Evolutionary conservation across 2,888 invertebrate genomes (phyloP), one percentile per base, ranked within the genome.

Genomic region (Drosophila parthenogenetica): DNA sequence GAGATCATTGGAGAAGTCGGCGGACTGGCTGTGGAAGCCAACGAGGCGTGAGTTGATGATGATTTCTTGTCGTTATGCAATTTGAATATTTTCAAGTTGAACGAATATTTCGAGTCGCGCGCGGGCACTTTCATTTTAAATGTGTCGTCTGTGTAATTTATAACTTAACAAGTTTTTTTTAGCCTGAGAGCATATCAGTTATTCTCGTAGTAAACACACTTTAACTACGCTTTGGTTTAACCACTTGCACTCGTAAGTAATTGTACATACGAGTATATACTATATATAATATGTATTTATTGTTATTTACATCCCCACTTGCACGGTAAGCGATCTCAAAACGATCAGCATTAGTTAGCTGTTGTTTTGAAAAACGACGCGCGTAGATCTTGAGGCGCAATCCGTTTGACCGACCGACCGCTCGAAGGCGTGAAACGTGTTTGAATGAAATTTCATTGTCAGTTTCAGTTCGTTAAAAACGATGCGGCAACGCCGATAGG

Each of bases 51-150:
- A n/a, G 71, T 57, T 42, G 71, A 39, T 37, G 57, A 35, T 46
- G 77, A 48, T 76, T 90, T 90, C 63, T 90, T 87, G 61, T 87
- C 90, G 87, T 83, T 81, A 82, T 89, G 91, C 69, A 91, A 80
- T 85, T 91, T 91, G 53, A 91, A 87, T 73, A 89, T 87, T 84
- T 91, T 91, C 73, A 91, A 91, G 86, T 91, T 90, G 64, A 89
- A 79, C 43, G 91, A 90, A 87, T 83, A 90, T 72, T 90, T 91
- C 14, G 85, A 81, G 61, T 77, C 86, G 70, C 88, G 87, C 62
- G 81, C 72, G 59, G 87, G 80, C 43, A 89, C 81, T 89, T 90
- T 91, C 90, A 91, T 91, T 76, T 77, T 90, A 50, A 73, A 65
- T 58, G 25, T 22, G 60, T 50, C 39, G 40, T 39, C 13, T 51